A percentile compares a stretch with the other conserved stretches of the same genome.
phyloP scores from a whole-genome alignment of 2,888 invertebrate genomes.

The Plebejus argus region DNA sequence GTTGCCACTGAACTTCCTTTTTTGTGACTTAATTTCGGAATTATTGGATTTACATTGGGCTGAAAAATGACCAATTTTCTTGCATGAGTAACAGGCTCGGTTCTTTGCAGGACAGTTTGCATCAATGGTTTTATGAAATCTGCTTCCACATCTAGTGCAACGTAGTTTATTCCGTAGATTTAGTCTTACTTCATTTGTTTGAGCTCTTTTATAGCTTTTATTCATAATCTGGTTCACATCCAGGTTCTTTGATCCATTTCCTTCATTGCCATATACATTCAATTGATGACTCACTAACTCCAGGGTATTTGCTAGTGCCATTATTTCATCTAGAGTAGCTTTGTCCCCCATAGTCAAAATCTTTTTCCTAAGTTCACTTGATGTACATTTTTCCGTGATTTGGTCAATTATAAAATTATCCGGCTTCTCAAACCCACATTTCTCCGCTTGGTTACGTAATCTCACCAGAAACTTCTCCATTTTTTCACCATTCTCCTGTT shows the following conservation, averaged over 20 bases:
- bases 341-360: background rate
- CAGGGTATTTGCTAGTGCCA: conserved; percentile 37
- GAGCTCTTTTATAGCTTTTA: background rate
- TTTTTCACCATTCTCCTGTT: background rate
- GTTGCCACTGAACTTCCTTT: background rate
- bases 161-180: background rate
- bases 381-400: background rate
- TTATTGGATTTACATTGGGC: background rate
- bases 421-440: background rate
- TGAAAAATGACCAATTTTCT: no score
- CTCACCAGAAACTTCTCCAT: background rate
- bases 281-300: no score
- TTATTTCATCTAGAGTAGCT: conserved; percentile 30
- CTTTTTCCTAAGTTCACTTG: background rate
- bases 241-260: no score
- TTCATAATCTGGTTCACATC: conserved; percentile 38
- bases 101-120: conserved; percentile 31
- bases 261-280: no score
- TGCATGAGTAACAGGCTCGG: no score
- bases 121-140: conserved; percentile 29
- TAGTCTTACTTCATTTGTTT: background rate
- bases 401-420: background rate
- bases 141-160: conserved; percentile 32
- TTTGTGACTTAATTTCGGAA: conserved; percentile 41
- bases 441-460: background rate